Evolutionary conservation across 2,888 invertebrate species (phyloP).

Genomic region (Frankliniella intonsa): DNA sequence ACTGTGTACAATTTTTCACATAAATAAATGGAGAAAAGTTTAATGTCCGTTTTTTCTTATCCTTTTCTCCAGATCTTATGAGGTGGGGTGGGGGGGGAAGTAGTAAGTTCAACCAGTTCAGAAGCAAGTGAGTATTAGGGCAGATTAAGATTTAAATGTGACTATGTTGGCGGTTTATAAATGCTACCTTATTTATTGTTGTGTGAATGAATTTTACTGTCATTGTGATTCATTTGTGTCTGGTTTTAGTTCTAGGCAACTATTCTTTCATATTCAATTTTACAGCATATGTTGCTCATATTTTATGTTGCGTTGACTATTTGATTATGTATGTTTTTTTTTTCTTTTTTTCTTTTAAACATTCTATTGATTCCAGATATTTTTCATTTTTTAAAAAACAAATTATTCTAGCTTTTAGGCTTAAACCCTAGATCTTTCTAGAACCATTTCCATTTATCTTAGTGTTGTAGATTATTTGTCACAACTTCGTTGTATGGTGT

Average conservation of each 20-base stretch:
- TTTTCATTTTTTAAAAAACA: not conserved
- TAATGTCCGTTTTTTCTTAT: not conserved
- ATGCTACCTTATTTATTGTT: slow-evolving; percentile 8
- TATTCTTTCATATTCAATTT: slow-evolving; percentile 25
- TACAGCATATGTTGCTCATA: slow-evolving; percentile 4
- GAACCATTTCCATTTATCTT: slow-evolving; percentile 23
- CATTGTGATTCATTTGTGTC: slow-evolving; percentile 17
- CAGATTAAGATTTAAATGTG: not conserved
- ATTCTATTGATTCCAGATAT: not conserved
- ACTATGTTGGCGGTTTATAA: not conserved
- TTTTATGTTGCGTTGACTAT: slow-evolving; percentile 27
- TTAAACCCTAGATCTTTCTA: slow-evolving; percentile 1
- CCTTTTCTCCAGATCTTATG: not conserved
- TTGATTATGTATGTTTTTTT: not conserved
- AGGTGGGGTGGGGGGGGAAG: too few species aligned
- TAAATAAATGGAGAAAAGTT: not conserved
- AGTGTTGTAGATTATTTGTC: slow-evolving; percentile 8
- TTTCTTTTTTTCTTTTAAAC: slow-evolving; percentile 16
- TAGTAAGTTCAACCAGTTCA: not conserved
- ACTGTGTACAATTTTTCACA: not conserved
- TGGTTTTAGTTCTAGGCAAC: slow-evolving; percentile 20
- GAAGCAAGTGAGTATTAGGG: not conserved
- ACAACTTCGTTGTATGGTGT: not conserved
- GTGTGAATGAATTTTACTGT: slow-evolving; percentile 9
- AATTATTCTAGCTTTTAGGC: slow-evolving; percentile 6